phyloP scores from a whole-genome alignment of 2,888 invertebrate genomes.

The Cerastoderma edule region DNA sequence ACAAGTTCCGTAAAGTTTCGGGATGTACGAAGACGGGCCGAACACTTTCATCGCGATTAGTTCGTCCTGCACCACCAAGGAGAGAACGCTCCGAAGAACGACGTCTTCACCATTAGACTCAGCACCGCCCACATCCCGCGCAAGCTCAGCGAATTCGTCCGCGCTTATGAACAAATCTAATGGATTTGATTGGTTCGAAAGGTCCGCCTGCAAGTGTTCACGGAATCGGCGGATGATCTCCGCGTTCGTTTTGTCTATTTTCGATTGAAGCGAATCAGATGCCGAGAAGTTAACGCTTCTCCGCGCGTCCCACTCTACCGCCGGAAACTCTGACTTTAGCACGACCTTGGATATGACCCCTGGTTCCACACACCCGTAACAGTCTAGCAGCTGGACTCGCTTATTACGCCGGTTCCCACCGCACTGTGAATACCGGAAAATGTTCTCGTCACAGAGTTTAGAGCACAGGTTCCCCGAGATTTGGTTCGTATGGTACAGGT shows the following conservation, averaged over 20 bases:
- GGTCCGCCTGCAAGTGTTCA: background rate
- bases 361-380: background rate
- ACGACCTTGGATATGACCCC: constrained; percentile 10
- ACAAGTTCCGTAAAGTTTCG: constrained; percentile 12
- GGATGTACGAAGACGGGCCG: background rate
- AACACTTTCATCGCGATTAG: constrained; percentile 12
- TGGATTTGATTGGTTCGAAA: background rate
- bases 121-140: no score
- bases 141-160: background rate
- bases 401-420: background rate
- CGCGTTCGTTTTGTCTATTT: background rate
- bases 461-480: constrained; percentile 6
- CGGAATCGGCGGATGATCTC: background rate
- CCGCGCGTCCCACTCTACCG: background rate
- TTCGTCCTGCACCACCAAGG: background rate
- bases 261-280: background rate
- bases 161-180: background rate
- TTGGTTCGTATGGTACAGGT: background rate
- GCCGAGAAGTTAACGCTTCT: background rate
- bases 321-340: background rate
- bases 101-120: background rate
- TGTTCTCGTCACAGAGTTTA: constrained; percentile 5
- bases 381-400: constrained; percentile 1
- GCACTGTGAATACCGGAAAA: constrained; percentile 8
- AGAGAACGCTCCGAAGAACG: background rate